Base-by-base conservation (phyloP, 2,888 invertebrate species). In the Lasiommata megera region DNA sequence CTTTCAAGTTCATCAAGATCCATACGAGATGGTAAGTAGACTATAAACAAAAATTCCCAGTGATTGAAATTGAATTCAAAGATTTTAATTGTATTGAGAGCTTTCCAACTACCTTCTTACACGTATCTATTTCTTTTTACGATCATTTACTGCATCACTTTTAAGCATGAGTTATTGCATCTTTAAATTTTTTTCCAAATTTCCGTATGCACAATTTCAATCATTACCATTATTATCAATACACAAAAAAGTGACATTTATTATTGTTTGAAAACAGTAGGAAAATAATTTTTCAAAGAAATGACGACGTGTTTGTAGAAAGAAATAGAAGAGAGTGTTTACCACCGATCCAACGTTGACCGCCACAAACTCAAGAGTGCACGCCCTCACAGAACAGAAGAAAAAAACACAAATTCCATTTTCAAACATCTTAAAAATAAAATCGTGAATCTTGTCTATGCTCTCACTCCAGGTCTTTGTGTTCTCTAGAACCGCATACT, bases 401-500 rank as follows among this genome's bases (percentile, higher is more conserved):
- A 51, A 51, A 38, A 51, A 51, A 38, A 17, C 29, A 12, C 11
- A 5, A n/a, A 2, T 28, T 40, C 58, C 50, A 54, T 53, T 16
- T 34, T 23, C n/a, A 53, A 43, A 44, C 44, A 44, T 9, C 18
- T 59, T 54, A 44, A 48, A 54, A 60, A 65, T 59, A 62, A 67
- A 65, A 67, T 69, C 66, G 66, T 71, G 71, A 73, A 73, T 67
- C 70, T 79, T 84, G 79, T 87, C 77, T 87, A 80, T 87, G 80
- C 84, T 84, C 85, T 88, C 82, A 82, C 92, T 92, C 62, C 92
- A 96, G 96, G 96, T 97, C 66, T 96, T 96, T 88, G 97, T 97
- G 61, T 97, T 96, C 92, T 94, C 94, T 76, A 95, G 95, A 77
- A 94, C 94, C 73, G 94, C 95, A 70, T 97, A 96, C 84, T 92